Base-by-base conservation (phyloP, 30 jellyfish, hydroid and myxozoan genomes). In the Aurelia aurita region DNA sequence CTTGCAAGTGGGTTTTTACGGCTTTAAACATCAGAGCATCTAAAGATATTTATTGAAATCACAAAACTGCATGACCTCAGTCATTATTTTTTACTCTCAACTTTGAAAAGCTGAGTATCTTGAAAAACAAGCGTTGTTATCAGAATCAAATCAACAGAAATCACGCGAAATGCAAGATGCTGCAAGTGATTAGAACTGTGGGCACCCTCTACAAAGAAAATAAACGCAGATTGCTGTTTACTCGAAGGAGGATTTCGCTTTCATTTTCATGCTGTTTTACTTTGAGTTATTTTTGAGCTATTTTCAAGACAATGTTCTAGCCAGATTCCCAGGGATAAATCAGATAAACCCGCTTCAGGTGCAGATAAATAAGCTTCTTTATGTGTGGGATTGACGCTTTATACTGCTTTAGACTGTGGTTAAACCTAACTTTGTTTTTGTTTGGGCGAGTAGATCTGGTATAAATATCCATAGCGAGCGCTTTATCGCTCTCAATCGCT, bases 361-460 rank as follows among this genome's bases (percentile, higher is more conserved):
- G 23, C 10, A 55, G 71, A 74, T 74, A 31, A 74, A 57, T 18
- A 59, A 64, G 43, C 54, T 61, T 61, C 35, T 74, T 74, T 35
- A 55, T 39, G 72, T 64, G 43, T 57, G 75, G 86, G 86, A 32
- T 8, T 39, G 51, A 39, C 16, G 51, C 68, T 57, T 58, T 74
- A 53, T 74, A 76, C 60, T 32, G 28, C 86, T 21, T 49, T 59
- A 60, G 51, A 39, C 45, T 74, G 86, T 74, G 86, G 86, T 74
- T 11, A 57, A 14, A 47, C 55, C 60, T 58, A 74, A 74, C 86
- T 76, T 53, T 26, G 39, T 57, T 27, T 54, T 74, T 74, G 86
- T 39, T 23, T 59, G 20, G 60, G 23, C 34, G 67, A 74, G 20
- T 28, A 63, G 60, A 53, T 64, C 60, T 55, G 86, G 65, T 27